Evolutionary conservation across 2,113 vertebrate species (phyloP).

Genomic region (Oreochromis tanganicae): DNA sequence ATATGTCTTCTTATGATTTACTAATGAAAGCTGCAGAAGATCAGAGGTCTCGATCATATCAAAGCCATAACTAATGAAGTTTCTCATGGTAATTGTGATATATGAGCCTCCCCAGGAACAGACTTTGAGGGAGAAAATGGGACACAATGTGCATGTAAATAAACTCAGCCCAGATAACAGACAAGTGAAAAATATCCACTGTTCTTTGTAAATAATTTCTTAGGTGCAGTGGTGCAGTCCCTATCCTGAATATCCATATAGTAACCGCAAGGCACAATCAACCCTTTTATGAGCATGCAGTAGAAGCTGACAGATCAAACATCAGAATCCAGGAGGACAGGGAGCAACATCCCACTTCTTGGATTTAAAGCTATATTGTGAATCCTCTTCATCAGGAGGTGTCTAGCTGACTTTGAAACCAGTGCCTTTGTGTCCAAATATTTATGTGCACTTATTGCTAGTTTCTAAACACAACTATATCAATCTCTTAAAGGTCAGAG

Average conservation of each 20-base stretch:
- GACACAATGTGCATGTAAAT: background rate
- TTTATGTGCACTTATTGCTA: background rate
- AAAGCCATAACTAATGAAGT: background rate
- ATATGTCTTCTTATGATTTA: background rate
- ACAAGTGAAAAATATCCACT: background rate
- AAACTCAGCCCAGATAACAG: background rate
- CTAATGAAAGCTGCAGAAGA: background rate
- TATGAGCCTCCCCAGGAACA: background rate
- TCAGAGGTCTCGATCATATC: background rate
- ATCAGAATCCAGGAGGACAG: background rate
- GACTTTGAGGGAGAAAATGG: background rate
- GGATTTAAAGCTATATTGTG: background rate
- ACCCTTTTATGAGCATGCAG: background rate
- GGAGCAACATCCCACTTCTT: background rate
- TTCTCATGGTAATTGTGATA: background rate
- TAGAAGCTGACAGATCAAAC: background rate
- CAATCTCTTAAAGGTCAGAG: conserved; percentile 39
- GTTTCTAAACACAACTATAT: background rate
- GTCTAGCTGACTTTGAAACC: background rate
- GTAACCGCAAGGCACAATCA: background rate
- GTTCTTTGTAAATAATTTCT: background rate
- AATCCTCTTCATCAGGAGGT: background rate
- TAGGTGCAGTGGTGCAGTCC: background rate
- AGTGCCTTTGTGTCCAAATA: background rate
- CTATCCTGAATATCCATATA: background rate